Percentiles rank a stretch among this genome's conserved stretches.
These are phyloP conservation scores for Drosophila cognata DNA, from an alignment of 2,888 invertebrate species.

Conservation along the genomic window DNA sequence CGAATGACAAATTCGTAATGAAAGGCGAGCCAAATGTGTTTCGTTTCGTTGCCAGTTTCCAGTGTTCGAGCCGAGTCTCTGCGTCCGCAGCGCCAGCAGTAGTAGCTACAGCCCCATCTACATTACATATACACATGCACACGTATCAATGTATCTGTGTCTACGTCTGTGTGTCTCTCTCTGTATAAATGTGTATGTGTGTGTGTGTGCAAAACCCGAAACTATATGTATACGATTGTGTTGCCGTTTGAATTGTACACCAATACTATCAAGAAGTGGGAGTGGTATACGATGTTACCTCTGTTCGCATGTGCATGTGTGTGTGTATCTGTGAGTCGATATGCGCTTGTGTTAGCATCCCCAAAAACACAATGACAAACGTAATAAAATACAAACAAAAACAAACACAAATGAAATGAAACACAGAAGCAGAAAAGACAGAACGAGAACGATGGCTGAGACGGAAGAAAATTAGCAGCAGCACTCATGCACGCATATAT, in stretches of 20 bases:
- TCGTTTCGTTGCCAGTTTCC: slow-evolving; percentile 75
- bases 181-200: slow-evolving; percentile 48
- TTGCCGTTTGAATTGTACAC: slow-evolving; percentile 74
- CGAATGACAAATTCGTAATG: slow-evolving; percentile 85
- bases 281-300: slow-evolving; percentile 74
- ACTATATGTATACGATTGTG: slow-evolving; percentile 69
- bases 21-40: slow-evolving; percentile 80
- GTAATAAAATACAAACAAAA: slow-evolving; percentile 70
- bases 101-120: slow-evolving; percentile 49
- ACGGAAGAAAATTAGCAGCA: slow-evolving; percentile 60
- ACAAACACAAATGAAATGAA: slow-evolving; percentile 71
- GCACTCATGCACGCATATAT: slow-evolving; percentile 27
- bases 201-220: slow-evolving; percentile 80
- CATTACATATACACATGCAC: slow-evolving; percentile 48
- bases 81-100: slow-evolving; percentile 44
- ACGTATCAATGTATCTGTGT: slow-evolving; percentile 44
- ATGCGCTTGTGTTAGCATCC: slow-evolving; percentile 62
- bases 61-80: slow-evolving; percentile 55
- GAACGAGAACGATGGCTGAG: slow-evolving; percentile 71
- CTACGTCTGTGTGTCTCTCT: slow-evolving; percentile 21
- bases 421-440: slow-evolving; percentile 66
- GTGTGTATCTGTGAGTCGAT: slow-evolving; percentile 22
- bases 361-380: slow-evolving; percentile 79
- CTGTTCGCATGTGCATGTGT: slow-evolving; percentile 29
- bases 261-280: slow-evolving; percentile 68